Conservation (phyloP, 2,888 invertebrate species). For the Eilema griseolum region DNA sequence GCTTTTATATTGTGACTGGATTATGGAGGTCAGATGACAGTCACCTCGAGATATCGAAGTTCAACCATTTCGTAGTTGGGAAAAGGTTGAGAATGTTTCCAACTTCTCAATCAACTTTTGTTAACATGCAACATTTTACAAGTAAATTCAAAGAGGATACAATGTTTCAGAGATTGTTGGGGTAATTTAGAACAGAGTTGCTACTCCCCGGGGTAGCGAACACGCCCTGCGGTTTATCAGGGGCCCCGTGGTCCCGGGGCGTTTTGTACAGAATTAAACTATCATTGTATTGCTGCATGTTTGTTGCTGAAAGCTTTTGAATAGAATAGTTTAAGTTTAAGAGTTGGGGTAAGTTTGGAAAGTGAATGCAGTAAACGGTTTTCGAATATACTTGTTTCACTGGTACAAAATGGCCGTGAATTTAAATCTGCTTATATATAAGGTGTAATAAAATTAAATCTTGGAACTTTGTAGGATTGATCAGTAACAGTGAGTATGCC, state of each 20-base stretch:
- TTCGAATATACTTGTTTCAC: too few relatives aligned
- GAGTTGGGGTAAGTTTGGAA: background rate
- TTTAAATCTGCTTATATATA: too few relatives aligned
- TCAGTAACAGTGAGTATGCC: too few relatives aligned
- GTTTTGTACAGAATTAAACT: conserved; percentile 15
- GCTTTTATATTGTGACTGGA: too few relatives aligned
- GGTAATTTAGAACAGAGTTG: conserved; percentile 6
- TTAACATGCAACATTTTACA: background rate
- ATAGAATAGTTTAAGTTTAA: background rate
- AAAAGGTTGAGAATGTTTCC: too few relatives aligned
- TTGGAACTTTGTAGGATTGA: too few relatives aligned
- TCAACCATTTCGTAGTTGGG: too few relatives aligned
- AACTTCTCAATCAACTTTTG: conserved; percentile 1
- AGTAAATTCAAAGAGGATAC: background rate
- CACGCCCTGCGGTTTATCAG: conserved; percentile 8
- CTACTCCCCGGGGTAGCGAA: background rate
- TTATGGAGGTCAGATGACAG: too few relatives aligned
- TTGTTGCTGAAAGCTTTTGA: conserved; percentile 3
- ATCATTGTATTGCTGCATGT: conserved; percentile 4
- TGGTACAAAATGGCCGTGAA: too few relatives aligned
- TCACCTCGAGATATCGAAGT: too few relatives aligned
- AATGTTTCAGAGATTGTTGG: background rate
- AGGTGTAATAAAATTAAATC: too few relatives aligned
- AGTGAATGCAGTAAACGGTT: background rate
- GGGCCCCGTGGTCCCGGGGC: conserved; percentile 3